Conservation (phyloP, 1,140 invertebrate species). For the Gonatopus flavifemur region DNA sequence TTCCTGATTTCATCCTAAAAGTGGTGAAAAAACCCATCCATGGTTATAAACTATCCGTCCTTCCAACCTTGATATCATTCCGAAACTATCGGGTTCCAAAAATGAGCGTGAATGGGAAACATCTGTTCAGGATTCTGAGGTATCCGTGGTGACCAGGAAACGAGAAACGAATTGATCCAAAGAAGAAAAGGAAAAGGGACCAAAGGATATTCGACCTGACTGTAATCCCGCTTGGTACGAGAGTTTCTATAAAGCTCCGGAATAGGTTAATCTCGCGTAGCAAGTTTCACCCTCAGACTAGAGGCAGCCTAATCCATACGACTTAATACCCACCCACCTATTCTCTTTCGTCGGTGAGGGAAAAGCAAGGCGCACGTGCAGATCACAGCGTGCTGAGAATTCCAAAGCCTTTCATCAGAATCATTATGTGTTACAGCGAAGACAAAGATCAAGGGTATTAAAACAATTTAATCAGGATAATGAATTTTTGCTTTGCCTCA, state of each 20-base stretch:
- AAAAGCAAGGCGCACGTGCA: no score
- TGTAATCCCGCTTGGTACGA: conserved; percentile 37
- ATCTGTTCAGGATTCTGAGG: conserved; percentile 45
- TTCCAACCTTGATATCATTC: no score
- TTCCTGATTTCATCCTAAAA: no score
- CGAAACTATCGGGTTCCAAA: no score
- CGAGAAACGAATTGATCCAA: conserved; percentile 1
- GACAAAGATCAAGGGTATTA: no score
- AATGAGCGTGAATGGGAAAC: conserved; percentile 39
- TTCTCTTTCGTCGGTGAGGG: conserved; percentile 8
- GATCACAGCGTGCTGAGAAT: no score
- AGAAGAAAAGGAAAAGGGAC: conserved; percentile 3
- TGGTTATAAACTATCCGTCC: no score
- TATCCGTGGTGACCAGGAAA: conserved; percentile 34
- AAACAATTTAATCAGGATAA: no score
- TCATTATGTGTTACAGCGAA: no score
- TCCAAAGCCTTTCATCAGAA: no score
- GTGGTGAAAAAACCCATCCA: no score
- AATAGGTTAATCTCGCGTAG: conserved; percentile 48
- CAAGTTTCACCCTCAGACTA: conserved; percentile 40
- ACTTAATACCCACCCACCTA: conserved; percentile 42
- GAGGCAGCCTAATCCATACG: conserved; percentile 36
- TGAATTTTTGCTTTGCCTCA: no score
- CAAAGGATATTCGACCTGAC: conserved; percentile 27
- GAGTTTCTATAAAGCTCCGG: conserved; percentile 43